Percentiles rank a stretch among this genome's conserved stretches.
These are phyloP conservation scores for Brevimyrus niger DNA, from an alignment of 2,113 vertebrate species.

Conservation along the genomic window DNA sequence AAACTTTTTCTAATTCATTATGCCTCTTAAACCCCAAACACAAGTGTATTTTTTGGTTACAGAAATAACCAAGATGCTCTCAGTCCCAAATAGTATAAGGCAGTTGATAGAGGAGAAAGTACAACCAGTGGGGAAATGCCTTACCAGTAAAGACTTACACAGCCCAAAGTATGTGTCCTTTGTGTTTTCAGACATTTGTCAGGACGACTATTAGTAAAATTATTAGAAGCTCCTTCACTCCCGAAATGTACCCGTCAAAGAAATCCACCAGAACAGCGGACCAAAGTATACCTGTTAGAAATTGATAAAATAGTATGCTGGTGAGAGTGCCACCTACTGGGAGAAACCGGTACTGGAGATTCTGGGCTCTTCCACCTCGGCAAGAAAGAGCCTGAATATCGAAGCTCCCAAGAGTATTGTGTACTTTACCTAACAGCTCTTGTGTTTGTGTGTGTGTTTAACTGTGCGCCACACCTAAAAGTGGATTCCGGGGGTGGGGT, in stretches of 20 bases:
- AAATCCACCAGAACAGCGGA: not conserved
- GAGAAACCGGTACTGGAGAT: not conserved
- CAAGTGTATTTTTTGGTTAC: not conserved
- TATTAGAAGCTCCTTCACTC: too few species aligned
- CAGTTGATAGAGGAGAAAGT: not conserved
- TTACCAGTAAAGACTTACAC: not conserved
- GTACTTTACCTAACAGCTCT: not conserved
- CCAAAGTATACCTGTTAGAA: not conserved
- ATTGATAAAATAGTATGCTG: constrained; percentile 34
- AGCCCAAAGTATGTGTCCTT: not conserved
- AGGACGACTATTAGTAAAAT: not conserved
- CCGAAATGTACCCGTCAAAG: not conserved
- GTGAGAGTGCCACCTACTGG: constrained; percentile 60
- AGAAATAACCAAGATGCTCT: not conserved
- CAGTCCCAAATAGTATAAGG: not conserved
- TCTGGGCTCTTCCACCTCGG: not conserved
- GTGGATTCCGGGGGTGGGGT: not conserved
- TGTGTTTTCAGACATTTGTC: not conserved
- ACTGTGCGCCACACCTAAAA: not conserved
- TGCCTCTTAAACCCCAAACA: not conserved
- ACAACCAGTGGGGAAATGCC: not conserved
- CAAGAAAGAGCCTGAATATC: not conserved
- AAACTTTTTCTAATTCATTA: not conserved
- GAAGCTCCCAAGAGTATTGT: not conserved
- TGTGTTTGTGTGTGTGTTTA: not conserved